Evolutionary conservation across 2,888 invertebrate genomes (phyloP), one percentile per base, ranked within the genome.

Genomic region (Strigamia maritima): DNA sequence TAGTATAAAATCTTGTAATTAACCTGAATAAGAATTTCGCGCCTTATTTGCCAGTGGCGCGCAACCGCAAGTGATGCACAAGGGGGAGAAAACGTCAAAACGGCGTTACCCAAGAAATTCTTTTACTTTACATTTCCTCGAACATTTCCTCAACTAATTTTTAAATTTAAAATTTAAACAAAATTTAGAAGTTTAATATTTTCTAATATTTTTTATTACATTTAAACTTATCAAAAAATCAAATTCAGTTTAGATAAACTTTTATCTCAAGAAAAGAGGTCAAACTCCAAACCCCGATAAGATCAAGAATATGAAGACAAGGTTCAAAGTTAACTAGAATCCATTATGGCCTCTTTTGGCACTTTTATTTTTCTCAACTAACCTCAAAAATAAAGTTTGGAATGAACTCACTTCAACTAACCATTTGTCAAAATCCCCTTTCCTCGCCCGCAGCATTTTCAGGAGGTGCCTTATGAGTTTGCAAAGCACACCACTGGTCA

Each of bases 381-480:
- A 60, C 14, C 44, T n/a, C n/a, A 14, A 44, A n/a, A 44, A 44
- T 1, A 14, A 1, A 16, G 60, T 6, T 24, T 60, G 60, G 24
- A 60, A 60, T 60, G 60, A 60, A 60, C 19, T 44, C 10, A 44
- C 44, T 60, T 60, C 1, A 24, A 60, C 19, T 7, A 19, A 19
- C 19, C 60, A 60, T 60, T 60, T 60, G 60, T 60, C 60, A 60
- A 60, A 60, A 44, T 12, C 1, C 60, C 60, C 19, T 24, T 24
- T 19, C 24, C 60, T 60, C 60, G 60, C 60, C 60, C 22, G 22
- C 19, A 60, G 60, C 60, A 60, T 12, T 22, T 60, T 44, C 44
- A 24, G 24, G 60, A 24, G 60, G 60, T 60, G 60, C 60, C 60
- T 24, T 60, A 60, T 60, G 60, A 60, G 60, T 60, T 60, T 60